Evolutionary conservation across 2,888 invertebrate genomes (phyloP), one percentile per base, ranked within the genome.

Genomic region (Cheilosia vernalis): DNA sequence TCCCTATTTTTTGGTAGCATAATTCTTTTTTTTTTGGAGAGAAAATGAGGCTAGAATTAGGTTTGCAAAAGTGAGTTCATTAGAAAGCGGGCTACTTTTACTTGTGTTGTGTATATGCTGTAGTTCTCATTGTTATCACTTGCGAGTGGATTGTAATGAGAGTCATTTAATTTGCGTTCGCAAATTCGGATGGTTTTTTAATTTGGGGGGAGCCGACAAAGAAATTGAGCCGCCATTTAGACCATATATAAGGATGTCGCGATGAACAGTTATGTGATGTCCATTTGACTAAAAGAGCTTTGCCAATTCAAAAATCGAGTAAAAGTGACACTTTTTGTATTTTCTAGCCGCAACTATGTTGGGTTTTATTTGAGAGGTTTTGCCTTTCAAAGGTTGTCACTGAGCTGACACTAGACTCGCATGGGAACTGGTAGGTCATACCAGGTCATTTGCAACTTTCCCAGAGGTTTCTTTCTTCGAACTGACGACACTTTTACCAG

Each of bases 31-130:
- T 78, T 63, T 2, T 15, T 1, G 47, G n/a, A 2, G 27, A 37
- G 64, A 70, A 80, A 81, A 81, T 81, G 70, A 80, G 81, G 76
- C 76, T 85, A 72, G 72, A 85, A 85, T 85, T 85, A 85, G 85
- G 80, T 85, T 85, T 72, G 66, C 66, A 61, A 70, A 85, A 85
- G 81, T 63, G 80, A 51, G 73, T 64, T 72, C 76, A 85, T 80
- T 81, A 80, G 76, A 80, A 70, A 61, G 30, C 30, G 30, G 60
- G 67, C 72, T 70, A 44, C 67, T 80, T 19, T 17, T 40, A 53
- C 67, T 80, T 19, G 21, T 40, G 49, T n/a, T n/a, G n/a, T n/a
- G n/a, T n/a, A n/a, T 42, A 44, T 47, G 15, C 40, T 44, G 21
- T 73, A 79, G 67, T 74, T 70, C 76, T 72, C 63, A 77, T 81